Percentiles rank a stretch among this genome's conserved stretches.
These are phyloP conservation scores for Drosophila seguyi DNA, from an alignment of 1,140 invertebrate species.

Conservation along the genomic window DNA sequence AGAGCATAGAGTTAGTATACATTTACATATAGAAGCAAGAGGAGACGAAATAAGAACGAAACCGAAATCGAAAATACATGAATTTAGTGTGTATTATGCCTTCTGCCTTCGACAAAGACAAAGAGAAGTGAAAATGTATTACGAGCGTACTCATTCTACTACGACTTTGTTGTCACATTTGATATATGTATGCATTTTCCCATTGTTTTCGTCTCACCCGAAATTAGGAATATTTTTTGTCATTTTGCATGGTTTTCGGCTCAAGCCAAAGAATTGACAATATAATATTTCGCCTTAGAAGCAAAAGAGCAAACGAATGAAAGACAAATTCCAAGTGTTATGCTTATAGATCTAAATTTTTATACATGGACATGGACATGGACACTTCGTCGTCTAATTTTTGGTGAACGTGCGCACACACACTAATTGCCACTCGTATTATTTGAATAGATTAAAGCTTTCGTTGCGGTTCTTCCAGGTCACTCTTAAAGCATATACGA, in stretches of 20 bases:
- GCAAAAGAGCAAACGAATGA: conserved; percentile 76
- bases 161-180: conserved; percentile 44
- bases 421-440: conserved; percentile 36
- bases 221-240: conserved; percentile 82
- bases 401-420: conserved; percentile 57
- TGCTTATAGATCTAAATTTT: conserved; percentile 84
- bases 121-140: conserved; percentile 36
- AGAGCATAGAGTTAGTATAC: conserved; percentile 47
- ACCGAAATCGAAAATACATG: conserved; percentile 44
- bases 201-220: conserved; percentile 38
- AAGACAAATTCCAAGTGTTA: conserved; percentile 81
- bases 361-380: conserved; percentile 66
- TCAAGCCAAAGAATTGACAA: conserved; percentile 85
- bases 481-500: conserved; percentile 36
- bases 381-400: conserved; percentile 62
- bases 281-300: conserved; percentile 85
- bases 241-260: conserved; percentile 85
- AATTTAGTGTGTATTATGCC: conserved; percentile 74
- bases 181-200: conserved; percentile 38
- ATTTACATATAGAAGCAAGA: not conserved
- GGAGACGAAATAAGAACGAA: conserved; percentile 6
- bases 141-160: conserved; percentile 48
- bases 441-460: conserved; percentile 58
- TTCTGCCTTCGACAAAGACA: conserved; percentile 67
- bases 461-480: conserved; percentile 74